These are phyloP conservation scores for Aselliscus stoliczkanus DNA, from an alignment of 2,797 vertebrate genomes.

Conservation along the genomic window DNA sequence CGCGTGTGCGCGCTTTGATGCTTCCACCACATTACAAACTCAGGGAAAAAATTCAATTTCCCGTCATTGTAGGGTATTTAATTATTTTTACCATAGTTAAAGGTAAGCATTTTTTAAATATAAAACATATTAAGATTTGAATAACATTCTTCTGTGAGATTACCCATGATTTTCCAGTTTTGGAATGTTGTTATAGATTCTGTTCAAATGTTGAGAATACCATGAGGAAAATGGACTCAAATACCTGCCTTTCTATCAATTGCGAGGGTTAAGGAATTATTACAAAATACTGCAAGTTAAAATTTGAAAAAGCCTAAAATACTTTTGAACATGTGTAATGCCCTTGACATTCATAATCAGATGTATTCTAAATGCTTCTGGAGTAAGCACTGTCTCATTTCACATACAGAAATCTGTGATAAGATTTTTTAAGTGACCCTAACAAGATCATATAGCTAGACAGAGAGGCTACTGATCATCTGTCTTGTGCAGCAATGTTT, in stretches of 20 bases:
- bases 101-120: not conserved
- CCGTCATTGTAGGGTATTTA: not conserved
- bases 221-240: not conserved
- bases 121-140: not conserved
- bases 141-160: not conserved
- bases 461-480: not conserved
- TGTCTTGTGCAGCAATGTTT: not conserved
- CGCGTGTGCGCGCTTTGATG: not conserved
- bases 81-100: not conserved
- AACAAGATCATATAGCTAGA: not conserved
- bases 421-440: not conserved
- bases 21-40: not conserved
- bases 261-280: not conserved
- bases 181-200: not conserved
- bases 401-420: not conserved
- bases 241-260: not conserved
- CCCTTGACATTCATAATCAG: not conserved
- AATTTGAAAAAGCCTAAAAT: not conserved
- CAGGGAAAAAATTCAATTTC: not conserved
- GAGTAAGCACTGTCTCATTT: slow-evolving; percentile 2
- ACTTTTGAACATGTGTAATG: not conserved
- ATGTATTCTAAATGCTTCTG: not conserved
- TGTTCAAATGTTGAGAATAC: not conserved
- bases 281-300: not conserved
- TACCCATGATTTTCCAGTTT: not conserved